Evolutionary conservation across 2,797 vertebrate species (phyloP).

Genomic region (Sebastes dallii): DNA sequence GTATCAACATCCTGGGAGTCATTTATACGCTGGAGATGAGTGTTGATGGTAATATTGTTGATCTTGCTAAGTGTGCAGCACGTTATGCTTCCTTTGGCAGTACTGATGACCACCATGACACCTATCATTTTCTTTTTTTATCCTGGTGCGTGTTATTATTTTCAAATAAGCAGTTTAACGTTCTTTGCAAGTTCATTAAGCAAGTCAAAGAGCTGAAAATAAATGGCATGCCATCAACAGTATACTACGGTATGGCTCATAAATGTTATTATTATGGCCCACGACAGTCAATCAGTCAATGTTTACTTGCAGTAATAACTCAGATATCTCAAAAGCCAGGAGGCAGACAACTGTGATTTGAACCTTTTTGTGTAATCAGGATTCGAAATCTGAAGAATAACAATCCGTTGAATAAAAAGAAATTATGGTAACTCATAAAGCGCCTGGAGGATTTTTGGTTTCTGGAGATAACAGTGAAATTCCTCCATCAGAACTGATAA

Average conservation of each 20-base stretch:
- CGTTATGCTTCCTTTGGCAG: constrained; percentile 48
- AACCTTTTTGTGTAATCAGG: background rate
- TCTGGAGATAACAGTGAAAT: background rate
- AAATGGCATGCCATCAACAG: constrained; percentile 17
- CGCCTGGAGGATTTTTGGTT: background rate
- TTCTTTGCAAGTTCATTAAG: constrained; percentile 48
- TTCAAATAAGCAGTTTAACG: constrained; percentile 44
- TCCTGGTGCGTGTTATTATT: constrained; percentile 22
- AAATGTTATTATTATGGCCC: constrained; percentile 28
- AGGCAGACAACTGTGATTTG: background rate
- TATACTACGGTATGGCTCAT: constrained; percentile 11
- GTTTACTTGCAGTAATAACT: background rate
- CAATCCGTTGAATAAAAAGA: background rate
- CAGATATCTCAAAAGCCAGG: background rate
- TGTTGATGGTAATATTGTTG: constrained; percentile 57
- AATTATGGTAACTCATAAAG: background rate
- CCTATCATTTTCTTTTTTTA: constrained; percentile 36
- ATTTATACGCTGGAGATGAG: constrained; percentile 45
- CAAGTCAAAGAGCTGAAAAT: constrained; percentile 39
- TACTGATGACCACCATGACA: constrained; percentile 41
- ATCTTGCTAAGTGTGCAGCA: constrained; percentile 55
- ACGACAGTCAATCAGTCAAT: background rate
- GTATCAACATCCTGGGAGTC: constrained; percentile 61
- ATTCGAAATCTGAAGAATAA: background rate
- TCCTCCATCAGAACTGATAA: background rate